phyloP scores from a whole-genome alignment of 1,140 invertebrate species.

The Chlorops oryzae region DNA sequence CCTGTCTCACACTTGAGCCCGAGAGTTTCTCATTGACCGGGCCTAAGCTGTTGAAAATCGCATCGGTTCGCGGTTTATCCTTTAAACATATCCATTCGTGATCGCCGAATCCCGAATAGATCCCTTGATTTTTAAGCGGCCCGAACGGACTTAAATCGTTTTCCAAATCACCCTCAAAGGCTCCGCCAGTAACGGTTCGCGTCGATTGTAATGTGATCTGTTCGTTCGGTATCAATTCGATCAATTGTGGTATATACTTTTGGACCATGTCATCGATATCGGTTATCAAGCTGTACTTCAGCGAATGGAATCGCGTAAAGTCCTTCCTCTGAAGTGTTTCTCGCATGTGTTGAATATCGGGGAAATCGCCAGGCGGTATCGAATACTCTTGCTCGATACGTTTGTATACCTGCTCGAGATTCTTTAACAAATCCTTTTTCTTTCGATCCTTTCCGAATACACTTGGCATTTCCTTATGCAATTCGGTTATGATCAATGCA shows the following conservation, averaged over 20 bases:
- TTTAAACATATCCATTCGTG: too few species aligned
- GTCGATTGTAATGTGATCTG: conserved; percentile 59
- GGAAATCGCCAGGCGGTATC: conserved; percentile 96
- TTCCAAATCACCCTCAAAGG: too few species aligned
- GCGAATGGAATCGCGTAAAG: conserved; percentile 89
- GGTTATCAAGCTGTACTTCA: conserved; percentile 90
- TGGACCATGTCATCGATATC: conserved; percentile 94
- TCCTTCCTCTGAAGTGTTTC: conserved; percentile 83
- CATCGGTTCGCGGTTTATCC: too few species aligned
- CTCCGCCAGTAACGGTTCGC: conserved; percentile 64
- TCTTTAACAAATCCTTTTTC: conserved; percentile 96
- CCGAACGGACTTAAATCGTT: too few species aligned
- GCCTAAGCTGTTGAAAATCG: too few species aligned
- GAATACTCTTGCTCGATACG: conserved; percentile 81
- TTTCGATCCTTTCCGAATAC: conserved; percentile 93
- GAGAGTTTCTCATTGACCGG: too few species aligned
- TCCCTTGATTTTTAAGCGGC: too few species aligned
- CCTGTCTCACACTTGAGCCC: too few species aligned
- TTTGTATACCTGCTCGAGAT: conserved; percentile 81
- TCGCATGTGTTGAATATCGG: conserved; percentile 94
- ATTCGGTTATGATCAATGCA: conserved; percentile 91
- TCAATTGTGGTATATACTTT: conserved; percentile 89
- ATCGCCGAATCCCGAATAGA: too few species aligned
- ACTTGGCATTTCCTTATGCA: conserved; percentile 92
- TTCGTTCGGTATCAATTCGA: conserved; percentile 92